Percentiles rank a stretch among this genome's conserved stretches.
phyloP scores from a whole-genome alignment of 1,140 invertebrate genomes.

The Akabosia matsudoensis region DNA sequence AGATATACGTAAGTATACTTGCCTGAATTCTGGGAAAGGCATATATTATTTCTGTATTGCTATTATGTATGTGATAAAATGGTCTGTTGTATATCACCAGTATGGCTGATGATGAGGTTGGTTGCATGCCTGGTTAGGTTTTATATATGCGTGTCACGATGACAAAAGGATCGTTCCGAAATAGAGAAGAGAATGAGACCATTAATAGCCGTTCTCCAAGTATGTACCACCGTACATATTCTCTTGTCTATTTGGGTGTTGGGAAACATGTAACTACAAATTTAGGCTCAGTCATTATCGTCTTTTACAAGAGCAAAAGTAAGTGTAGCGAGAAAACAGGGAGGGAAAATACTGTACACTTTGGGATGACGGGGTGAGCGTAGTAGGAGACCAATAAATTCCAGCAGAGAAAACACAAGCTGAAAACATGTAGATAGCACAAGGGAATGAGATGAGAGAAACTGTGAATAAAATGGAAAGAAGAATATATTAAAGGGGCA shows the following conservation, averaged over 20 bases:
- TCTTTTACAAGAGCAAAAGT: neutral
- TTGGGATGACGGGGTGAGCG: neutral
- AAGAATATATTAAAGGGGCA: too few relatives aligned
- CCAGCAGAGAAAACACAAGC: neutral
- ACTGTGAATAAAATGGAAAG: too few relatives aligned
- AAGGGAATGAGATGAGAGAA: too few relatives aligned
- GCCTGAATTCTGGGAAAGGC: too few relatives aligned
- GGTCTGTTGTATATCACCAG: too few relatives aligned
- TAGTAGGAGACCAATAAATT: neutral
- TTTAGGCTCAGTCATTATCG: neutral
- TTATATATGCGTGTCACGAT: constrained; percentile 14
- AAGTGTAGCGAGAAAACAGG: neutral
- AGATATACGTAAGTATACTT: too few relatives aligned
- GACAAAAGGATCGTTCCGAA: constrained; percentile 12
- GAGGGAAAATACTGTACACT: neutral
- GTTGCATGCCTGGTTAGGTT: neutral
- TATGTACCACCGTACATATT: neutral
- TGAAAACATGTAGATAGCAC: too few relatives aligned
- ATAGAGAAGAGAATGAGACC: neutral
- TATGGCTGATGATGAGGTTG: too few relatives aligned
- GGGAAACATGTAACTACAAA: too few relatives aligned
- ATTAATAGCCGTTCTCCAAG: neutral
- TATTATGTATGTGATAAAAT: too few relatives aligned
- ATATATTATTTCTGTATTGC: neutral
- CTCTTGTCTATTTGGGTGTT: neutral